Evolutionary conservation across 2,888 invertebrate species (phyloP).

Genomic region (Morpho achilles): DNA sequence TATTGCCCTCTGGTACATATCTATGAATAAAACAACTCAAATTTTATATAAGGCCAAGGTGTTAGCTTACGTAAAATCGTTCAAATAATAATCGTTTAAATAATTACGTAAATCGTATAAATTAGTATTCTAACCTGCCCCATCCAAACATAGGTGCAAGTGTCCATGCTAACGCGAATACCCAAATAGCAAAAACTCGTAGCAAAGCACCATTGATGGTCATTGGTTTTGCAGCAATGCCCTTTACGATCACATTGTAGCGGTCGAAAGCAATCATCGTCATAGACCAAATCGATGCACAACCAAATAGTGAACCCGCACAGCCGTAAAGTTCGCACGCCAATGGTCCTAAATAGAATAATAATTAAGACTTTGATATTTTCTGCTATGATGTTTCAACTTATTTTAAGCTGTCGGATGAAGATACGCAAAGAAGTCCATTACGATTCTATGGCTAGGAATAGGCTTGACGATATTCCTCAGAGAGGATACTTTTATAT

Average conservation of each 20-base stretch:
- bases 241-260: constrained; percentile 96
- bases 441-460: too few species aligned
- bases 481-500: too few species aligned
- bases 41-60: not conserved
- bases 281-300: constrained; percentile 96
- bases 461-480: too few species aligned
- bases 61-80: not conserved
- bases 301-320: constrained; percentile 92
- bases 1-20: constrained; percentile 95
- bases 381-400: not conserved
- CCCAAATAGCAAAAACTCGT: constrained; percentile 89
- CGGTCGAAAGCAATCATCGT: constrained; percentile 95
- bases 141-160: constrained; percentile 92
- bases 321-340: constrained; percentile 93
- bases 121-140: constrained; percentile 79
- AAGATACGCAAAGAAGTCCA: too few species aligned
- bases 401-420: too few species aligned
- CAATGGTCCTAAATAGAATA: constrained; percentile 79
- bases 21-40: constrained; percentile 54
- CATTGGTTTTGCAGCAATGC: constrained; percentile 91
- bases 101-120: too few species aligned
- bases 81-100: too few species aligned
- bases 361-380: not conserved
- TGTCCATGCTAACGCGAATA: constrained; percentile 88
- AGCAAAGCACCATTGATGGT: constrained; percentile 88